Evolutionary conservation across 2,113 vertebrate species (phyloP), one percentile per base, ranked within the genome.

Genomic region (Vulpes ferrilata): DNA sequence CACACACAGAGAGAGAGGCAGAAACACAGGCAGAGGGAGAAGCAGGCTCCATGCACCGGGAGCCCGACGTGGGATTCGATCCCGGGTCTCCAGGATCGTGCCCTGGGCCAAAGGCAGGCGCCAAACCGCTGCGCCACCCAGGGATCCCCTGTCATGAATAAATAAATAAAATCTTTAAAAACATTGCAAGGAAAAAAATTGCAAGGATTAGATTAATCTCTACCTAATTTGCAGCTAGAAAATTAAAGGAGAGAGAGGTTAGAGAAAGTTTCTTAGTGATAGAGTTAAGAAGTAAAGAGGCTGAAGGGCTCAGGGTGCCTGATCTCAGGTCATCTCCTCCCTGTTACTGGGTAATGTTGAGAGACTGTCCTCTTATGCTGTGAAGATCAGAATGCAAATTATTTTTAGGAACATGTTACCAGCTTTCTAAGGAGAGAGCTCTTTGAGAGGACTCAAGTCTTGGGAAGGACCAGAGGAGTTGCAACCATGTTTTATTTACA

Each of bases 311-410:
- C 57, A 60, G 51, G 19, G 7, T 60, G 9, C 51, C 15, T 59
- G 64, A 53, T 59, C 57, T 81, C 57, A 88, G 57, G 32, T 20
- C 51, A 59, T 20, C 8, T 20, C 62, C 55, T 74, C n/a, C 22
- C 78, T 30, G 25, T n/a, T 51, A 81, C 53, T 12, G 3, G 11
- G 73, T 35, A 79, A 88, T 67, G 16, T 65, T n/a, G 83, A 67
- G 25, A 85, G 15, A 65, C 15, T n/a, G 5, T 92, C 9, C 53
- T 60, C 55, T 51, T 80, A 43, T 27, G 38, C 4, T 57, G 12
- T n/a, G n/a, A 69, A 86, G 20, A 67, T 76, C 73, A 80, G n/a
- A 93, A 59, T 64, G 57, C 43, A 90, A 90, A 35, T 57, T 90
- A 53, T 7, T 90, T 82, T 69, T 57, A 91, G 51, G 84, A 93